A percentile compares a stretch with the other conserved stretches of the same genome.
Conservation (phyloP, 2,888 invertebrate genomes). For the Oscheius sp. region DNA sequence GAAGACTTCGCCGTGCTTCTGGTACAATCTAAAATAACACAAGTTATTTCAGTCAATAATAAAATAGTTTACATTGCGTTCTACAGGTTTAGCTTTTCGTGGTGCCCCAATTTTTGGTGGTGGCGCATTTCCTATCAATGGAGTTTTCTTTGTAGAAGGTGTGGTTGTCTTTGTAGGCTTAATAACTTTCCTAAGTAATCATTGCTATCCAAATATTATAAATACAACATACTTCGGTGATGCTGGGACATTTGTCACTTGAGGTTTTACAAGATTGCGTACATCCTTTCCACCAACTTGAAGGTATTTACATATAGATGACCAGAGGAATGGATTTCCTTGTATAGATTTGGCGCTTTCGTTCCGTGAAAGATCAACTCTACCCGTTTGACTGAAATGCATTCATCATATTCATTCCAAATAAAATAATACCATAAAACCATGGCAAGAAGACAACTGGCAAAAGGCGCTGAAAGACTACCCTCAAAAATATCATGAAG, state of each 20-base stretch:
- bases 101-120: conserved; percentile 21
- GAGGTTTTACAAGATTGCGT: background rate
- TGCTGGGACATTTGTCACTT: background rate
- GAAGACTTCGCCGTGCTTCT: conserved; percentile 29
- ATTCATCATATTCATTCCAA: background rate
- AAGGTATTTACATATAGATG: conserved; percentile 39
- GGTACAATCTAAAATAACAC: background rate
- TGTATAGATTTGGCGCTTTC: conserved; percentile 43
- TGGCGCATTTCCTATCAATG: background rate
- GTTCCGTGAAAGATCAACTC: conserved; percentile 18
- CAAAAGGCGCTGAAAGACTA: conserved; percentile 51
- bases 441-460: conserved; percentile 45
- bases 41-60: background rate
- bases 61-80: background rate
- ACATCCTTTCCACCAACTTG: conserved; percentile 29
- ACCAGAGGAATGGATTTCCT: conserved; percentile 50
- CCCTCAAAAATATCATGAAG: conserved; percentile 47
- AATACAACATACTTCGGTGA: background rate
- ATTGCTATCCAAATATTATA: background rate
- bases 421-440: conserved; percentile 40
- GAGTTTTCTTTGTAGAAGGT: conserved; percentile 2
- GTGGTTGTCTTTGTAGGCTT: background rate
- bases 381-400: conserved; percentile 26
- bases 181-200: background rate
- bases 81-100: background rate